Percentiles rank a stretch among this genome's conserved stretches.
phyloP scores from a whole-genome alignment of 2,888 invertebrate genomes.

The Philereme vetulata region DNA sequence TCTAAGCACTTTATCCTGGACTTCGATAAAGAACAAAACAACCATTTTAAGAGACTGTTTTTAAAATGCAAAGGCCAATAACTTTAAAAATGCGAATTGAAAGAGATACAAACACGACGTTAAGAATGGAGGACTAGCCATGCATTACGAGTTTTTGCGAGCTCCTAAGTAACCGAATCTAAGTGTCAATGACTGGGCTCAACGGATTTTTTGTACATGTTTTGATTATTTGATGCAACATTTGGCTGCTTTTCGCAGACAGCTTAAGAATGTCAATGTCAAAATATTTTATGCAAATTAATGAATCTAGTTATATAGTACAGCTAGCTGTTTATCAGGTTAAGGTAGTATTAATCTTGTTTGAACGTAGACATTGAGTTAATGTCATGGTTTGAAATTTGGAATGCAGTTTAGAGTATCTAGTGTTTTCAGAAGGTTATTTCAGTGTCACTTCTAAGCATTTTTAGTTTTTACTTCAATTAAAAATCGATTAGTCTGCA shows the following conservation, averaged over 20 bases:
- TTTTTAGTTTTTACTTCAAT: no score
- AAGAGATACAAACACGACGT: conserved; percentile 8
- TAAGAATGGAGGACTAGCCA: conserved; percentile 37
- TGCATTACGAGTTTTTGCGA: conserved; percentile 48
- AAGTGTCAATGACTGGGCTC: conserved; percentile 40
- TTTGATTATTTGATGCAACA: conserved; percentile 21
- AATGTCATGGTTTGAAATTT: no score
- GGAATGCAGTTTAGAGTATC: no score
- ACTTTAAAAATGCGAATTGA: conserved; percentile 5
- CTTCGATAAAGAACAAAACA: no score
- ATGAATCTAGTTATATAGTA: no score
- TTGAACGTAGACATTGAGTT: no score
- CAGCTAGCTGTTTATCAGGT: no score
- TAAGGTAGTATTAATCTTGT: no score
- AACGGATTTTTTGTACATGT: conserved; percentile 35
- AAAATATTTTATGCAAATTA: conserved; percentile 4
- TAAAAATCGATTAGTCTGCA: no score
- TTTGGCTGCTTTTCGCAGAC: conserved; percentile 13
- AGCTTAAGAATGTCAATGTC: conserved; percentile 15
- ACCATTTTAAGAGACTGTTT: no score
- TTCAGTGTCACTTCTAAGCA: background rate
- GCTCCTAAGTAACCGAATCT: conserved; percentile 41
- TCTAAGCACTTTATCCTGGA: no score
- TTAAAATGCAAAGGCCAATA: conserved; percentile 5
- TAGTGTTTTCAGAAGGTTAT: background rate